These are phyloP conservation scores for Muricea muricata DNA, from an alignment of 92 coral and sea anemone genomes.

Conservation along the genomic window DNA sequence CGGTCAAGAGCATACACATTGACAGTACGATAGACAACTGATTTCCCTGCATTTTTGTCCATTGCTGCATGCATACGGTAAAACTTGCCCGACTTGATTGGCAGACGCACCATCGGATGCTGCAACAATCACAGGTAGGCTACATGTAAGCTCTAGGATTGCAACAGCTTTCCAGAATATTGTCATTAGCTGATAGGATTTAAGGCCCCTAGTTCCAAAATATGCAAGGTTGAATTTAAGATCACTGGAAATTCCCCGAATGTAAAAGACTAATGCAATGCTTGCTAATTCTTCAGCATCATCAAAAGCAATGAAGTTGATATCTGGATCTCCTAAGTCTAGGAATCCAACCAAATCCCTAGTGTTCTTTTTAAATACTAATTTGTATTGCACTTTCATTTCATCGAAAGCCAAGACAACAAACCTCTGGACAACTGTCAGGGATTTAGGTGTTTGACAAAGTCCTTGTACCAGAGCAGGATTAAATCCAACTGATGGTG, in stretches of 20 bases:
- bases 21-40: not conserved
- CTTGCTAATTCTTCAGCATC: not conserved
- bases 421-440: not conserved
- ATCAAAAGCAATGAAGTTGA: conserved; percentile 4
- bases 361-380: conserved; percentile 21
- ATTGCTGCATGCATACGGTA: not conserved
- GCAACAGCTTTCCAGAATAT: conserved; percentile 2
- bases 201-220: conserved; percentile 1
- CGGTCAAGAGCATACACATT: conserved; percentile 34
- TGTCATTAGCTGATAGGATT: not conserved
- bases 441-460: not conserved
- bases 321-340: conserved; percentile 26
- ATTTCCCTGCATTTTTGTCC: not conserved
- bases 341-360: not conserved
- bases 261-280: not conserved
- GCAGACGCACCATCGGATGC: not conserved
- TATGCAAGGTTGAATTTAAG: not conserved
- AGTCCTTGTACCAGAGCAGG: conserved; percentile 40
- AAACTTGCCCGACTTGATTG: not conserved
- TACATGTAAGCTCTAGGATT: conserved; percentile 26
- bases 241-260: not conserved
- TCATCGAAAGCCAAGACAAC: conserved; percentile 22
- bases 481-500: conserved; percentile 32
- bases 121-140: not conserved
- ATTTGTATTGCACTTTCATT: conserved; percentile 3